Conservation (phyloP, 2,888 invertebrate genomes). For the Caenorhabditis parvicauda region DNA sequence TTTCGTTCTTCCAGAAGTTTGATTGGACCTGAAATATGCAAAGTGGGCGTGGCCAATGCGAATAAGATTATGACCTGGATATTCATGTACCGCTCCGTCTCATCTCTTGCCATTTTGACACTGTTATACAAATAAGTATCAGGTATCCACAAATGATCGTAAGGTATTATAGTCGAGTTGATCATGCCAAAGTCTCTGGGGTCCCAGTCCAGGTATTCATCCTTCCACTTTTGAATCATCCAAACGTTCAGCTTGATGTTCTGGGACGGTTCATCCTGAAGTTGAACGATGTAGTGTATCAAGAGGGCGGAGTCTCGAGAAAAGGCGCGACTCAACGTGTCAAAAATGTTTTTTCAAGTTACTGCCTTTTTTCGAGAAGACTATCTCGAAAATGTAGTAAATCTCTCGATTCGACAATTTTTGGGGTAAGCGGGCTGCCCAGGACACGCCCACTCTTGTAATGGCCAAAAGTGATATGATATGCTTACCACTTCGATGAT, state of each 20-base stretch:
- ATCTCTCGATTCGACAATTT: no score
- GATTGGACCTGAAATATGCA: constrained; percentile 26
- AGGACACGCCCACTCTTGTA: no score
- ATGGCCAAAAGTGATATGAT: no score
- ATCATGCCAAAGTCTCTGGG: constrained; percentile 46
- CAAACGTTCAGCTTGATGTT: constrained; percentile 66
- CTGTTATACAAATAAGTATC: constrained; percentile 60
- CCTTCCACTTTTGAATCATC: constrained; percentile 64
- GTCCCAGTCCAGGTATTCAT: constrained; percentile 57
- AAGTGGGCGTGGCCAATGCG: background rate
- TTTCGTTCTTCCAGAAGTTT: constrained; percentile 44
- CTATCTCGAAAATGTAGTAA: background rate
- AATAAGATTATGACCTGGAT: constrained; percentile 36
- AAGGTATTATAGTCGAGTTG: constrained; percentile 58
- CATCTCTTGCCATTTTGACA: constrained; percentile 59
- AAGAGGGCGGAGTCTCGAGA: background rate
- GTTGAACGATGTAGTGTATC: background rate
- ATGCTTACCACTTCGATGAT: constrained; percentile 54
- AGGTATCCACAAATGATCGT: constrained; percentile 55
- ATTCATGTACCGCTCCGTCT: constrained; percentile 62
- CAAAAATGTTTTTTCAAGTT: no score
- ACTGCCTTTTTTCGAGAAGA: background rate
- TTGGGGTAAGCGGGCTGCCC: no score
- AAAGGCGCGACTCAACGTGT: no score
- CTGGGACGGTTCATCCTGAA: constrained; percentile 65